Evolutionary conservation across 2,113 vertebrate species (phyloP).

Genomic region (Phocoena sinus): DNA sequence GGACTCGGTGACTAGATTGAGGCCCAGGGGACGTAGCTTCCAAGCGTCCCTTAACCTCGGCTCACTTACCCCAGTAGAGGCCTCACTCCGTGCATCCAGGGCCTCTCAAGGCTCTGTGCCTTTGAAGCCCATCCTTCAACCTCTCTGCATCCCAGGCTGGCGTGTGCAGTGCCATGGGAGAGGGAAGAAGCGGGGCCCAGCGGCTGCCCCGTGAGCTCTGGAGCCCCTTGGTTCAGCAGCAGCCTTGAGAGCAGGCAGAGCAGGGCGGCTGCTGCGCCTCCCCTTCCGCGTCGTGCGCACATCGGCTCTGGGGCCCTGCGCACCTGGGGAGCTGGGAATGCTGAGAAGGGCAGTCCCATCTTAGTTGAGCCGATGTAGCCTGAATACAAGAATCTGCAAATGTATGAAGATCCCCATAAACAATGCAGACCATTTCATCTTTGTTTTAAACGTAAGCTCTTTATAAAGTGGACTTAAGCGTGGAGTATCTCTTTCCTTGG

Average conservation of each 20-base stretch:
- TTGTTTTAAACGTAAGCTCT: not conserved
- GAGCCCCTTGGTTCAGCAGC: not conserved
- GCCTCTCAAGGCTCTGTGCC: not conserved
- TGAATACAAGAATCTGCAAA: not conserved
- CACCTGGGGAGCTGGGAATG: accelerated
- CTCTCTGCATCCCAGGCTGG: not conserved
- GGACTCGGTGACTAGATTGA: not conserved
- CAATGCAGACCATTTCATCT: not conserved
- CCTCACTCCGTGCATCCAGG: not conserved
- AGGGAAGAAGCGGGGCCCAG: not conserved
- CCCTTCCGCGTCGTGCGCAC: not conserved
- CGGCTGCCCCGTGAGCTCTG: not conserved
- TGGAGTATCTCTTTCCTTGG: not conserved
- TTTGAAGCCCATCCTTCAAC: not conserved
- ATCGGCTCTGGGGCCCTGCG: not conserved
- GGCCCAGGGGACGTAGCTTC: not conserved
- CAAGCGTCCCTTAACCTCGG: accelerated
- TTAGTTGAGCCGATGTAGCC: not conserved
- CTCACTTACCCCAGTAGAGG: accelerated
- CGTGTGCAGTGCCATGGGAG: no score
- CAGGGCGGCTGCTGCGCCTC: accelerated
- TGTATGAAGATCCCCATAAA: not conserved
- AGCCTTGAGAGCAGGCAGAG: not conserved
- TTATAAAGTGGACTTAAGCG: not conserved
- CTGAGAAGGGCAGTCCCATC: not conserved